A percentile compares a stretch with the other conserved stretches of the same genome.
phyloP scores from a whole-genome alignment of 2,113 vertebrate genomes.

The Dolichotis patagonum region DNA sequence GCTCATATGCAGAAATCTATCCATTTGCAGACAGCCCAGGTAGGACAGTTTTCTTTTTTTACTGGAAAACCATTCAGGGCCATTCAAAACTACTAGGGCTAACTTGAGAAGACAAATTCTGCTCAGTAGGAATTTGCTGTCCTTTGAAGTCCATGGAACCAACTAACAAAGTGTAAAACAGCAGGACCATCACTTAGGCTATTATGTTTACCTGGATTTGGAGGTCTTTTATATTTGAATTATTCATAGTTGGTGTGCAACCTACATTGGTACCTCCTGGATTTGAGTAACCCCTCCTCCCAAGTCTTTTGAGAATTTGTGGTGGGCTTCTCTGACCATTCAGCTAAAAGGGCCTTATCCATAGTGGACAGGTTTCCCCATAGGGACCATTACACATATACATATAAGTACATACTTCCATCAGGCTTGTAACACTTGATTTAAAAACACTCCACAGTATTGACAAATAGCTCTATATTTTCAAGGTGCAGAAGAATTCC shows the following conservation, averaged over 20 bases:
- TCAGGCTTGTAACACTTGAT: constrained; percentile 76
- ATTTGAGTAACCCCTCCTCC: constrained; percentile 64
- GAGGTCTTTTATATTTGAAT: constrained; percentile 54
- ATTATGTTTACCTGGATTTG: constrained; percentile 41
- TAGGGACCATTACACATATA: constrained; percentile 80
- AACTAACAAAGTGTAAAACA: constrained; percentile 56
- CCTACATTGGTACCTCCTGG: constrained; percentile 49
- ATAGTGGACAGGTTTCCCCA: constrained; percentile 81
- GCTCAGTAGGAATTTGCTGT: constrained; percentile 47
- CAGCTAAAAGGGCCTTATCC: constrained; percentile 72
- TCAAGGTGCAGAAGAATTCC: constrained; percentile 89
- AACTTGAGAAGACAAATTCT: constrained; percentile 12
- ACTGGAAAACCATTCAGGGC: constrained; percentile 59
- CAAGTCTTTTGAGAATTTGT: constrained; percentile 56
- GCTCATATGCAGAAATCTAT: constrained; percentile 83
- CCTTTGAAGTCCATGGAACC: constrained; percentile 48
- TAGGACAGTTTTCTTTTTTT: constrained; percentile 54
- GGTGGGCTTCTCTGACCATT: constrained; percentile 67
- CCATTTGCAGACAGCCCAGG: constrained; percentile 72
- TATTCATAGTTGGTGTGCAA: constrained; percentile 55
- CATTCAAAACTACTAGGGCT: constrained; percentile 71
- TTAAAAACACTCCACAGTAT: constrained; percentile 81
- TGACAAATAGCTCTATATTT: constrained; percentile 86
- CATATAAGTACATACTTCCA: constrained; percentile 76
- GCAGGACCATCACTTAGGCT: background rate